A percentile compares a stretch with the other conserved stretches of the same genome.
These are phyloP conservation scores for Tolypeutes matacus DNA, from an alignment of 2,797 vertebrate species.

Conservation along the genomic window DNA sequence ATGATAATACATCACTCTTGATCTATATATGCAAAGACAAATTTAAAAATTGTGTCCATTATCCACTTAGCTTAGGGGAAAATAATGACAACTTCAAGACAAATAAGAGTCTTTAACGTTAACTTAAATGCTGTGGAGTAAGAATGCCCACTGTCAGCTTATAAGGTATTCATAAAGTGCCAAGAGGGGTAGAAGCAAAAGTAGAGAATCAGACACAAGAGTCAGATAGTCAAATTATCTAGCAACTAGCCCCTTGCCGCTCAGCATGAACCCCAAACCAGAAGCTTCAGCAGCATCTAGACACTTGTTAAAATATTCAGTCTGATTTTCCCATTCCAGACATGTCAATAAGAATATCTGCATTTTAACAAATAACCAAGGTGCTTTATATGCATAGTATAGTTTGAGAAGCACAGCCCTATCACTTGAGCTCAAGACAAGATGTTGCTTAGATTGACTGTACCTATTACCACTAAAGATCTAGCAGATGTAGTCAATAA, in stretches of 20 bases:
- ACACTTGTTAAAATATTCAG: neutral
- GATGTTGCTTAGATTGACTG: constrained; percentile 37
- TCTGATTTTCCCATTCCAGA: neutral
- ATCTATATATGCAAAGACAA: neutral
- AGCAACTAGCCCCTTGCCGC: neutral
- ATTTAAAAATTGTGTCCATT: neutral
- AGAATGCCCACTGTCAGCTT: neutral
- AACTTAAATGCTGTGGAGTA: neutral
- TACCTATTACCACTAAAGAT: constrained; percentile 50
- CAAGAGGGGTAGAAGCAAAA: neutral
- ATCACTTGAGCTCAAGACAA: neutral
- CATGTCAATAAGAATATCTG: neutral
- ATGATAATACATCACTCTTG: neutral
- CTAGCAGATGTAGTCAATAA: constrained; percentile 58
- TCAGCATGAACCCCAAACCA: neutral
- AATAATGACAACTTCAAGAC: neutral
- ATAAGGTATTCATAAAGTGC: constrained; percentile 8
- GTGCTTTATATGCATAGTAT: neutral
- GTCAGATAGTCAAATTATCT: neutral
- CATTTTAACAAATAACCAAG: constrained; percentile 26
- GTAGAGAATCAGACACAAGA: neutral
- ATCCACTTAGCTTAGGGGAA: neutral
- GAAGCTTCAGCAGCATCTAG: neutral
- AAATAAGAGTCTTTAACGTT: neutral
- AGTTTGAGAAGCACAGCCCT: neutral